A percentile compares a stretch with the other conserved stretches of the same genome.
Evolutionary conservation across 2,888 invertebrate genomes (phyloP).

Genomic region (Rotaria macrura): DNA sequence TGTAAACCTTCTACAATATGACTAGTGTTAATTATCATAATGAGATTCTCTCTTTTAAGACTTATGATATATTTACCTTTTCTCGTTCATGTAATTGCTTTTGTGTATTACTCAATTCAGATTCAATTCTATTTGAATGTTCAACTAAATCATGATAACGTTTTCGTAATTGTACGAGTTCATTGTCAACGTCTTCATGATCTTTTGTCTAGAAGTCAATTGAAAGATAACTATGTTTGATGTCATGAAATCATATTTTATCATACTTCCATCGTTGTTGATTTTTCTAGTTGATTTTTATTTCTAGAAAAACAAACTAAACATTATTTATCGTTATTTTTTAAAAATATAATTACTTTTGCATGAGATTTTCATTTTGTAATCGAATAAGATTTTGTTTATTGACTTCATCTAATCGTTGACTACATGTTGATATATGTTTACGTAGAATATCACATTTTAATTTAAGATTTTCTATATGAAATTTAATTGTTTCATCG

Average conservation of each 20-base stretch:
- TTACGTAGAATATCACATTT: conserved; percentile 4
- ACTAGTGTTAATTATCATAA: too few relatives aligned
- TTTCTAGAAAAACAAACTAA: too few relatives aligned
- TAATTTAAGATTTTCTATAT: background rate
- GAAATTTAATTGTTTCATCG: background rate
- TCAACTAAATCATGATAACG: background rate
- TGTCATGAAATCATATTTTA: too few relatives aligned
- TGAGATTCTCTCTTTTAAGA: too few relatives aligned
- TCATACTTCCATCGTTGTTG: too few relatives aligned
- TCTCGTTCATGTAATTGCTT: background rate
- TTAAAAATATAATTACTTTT: too few relatives aligned
- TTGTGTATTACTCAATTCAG: background rate
- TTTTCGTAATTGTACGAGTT: background rate
- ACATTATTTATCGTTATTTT: too few relatives aligned
- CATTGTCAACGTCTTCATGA: background rate
- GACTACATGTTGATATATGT: background rate
- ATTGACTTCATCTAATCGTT: background rate
- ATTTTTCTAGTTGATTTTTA: too few relatives aligned
- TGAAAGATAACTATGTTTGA: too few relatives aligned
- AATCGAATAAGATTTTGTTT: background rate
- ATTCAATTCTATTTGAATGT: background rate
- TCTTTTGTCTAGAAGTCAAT: too few relatives aligned
- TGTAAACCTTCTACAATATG: too few relatives aligned
- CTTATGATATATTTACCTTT: too few relatives aligned
- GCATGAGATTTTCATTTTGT: background rate